Evolutionary conservation across 2,888 invertebrate species (phyloP).

Genomic region (Polymixis lichenea): DNA sequence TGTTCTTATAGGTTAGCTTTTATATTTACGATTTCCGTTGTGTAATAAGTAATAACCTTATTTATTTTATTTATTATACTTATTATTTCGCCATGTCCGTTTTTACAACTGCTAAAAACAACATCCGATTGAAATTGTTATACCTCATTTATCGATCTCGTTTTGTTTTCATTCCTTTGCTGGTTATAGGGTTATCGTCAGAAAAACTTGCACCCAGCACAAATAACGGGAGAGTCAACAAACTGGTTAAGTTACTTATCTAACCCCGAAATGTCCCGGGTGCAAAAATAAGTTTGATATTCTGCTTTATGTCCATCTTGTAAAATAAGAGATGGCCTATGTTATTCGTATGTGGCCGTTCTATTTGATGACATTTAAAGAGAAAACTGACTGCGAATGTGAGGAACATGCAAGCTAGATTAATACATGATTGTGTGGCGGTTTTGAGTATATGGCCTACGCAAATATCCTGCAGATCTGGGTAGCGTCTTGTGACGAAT

Average conservation of each 20-base stretch:
- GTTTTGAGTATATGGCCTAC: too few relatives aligned
- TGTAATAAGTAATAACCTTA: neutral
- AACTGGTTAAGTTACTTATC: slow-evolving; percentile 15
- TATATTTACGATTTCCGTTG: neutral
- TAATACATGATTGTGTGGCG: too few relatives aligned
- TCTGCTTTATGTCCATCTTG: neutral
- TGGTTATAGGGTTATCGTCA: neutral
- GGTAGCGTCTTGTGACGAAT: too few relatives aligned
- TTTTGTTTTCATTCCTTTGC: neutral
- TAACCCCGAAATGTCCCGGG: neutral
- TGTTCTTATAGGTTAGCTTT: neutral
- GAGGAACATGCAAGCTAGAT: too few relatives aligned
- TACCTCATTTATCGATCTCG: neutral
- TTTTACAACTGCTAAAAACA: neutral
- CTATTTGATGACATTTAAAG: too few relatives aligned
- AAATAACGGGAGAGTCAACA: neutral
- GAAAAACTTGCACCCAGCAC: neutral
- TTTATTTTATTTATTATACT: too few relatives aligned
- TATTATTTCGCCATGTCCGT: neutral
- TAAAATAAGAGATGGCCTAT: neutral
- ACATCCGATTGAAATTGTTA: neutral
- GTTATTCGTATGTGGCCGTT: too few relatives aligned
- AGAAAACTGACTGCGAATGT: too few relatives aligned
- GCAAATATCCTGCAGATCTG: too few relatives aligned
- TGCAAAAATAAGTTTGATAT: neutral